A percentile compares a stretch with the other conserved stretches of the same genome.
phyloP scores from a whole-genome alignment of 2,888 invertebrate species.

The Gastracanthus pulcherrimus region DNA sequence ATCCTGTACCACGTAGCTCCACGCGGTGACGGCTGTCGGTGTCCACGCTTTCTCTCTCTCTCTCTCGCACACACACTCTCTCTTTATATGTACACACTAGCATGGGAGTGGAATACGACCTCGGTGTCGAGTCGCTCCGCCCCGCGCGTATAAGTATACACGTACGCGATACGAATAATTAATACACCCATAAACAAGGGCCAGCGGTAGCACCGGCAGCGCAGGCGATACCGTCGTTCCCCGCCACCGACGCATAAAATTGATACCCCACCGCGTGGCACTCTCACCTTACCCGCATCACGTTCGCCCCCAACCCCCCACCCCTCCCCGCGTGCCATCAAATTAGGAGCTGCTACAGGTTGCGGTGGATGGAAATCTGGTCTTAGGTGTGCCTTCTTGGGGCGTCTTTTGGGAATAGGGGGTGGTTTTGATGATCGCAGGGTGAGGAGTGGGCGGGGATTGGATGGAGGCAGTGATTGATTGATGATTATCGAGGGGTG shows the following conservation, averaged over 20 bases:
- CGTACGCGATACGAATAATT: slow-evolving; percentile 76
- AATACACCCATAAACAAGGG: slow-evolving; percentile 75
- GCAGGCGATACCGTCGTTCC: slow-evolving; percentile 66
- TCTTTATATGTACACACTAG: neutral
- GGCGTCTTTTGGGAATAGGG: neutral
- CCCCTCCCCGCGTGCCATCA: neutral
- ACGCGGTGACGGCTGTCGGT: too few relatives aligned
- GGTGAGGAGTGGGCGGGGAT: neutral
- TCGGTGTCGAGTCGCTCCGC: slow-evolving; percentile 14
- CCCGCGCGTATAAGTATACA: neutral
- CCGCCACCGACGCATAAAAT: slow-evolving; percentile 71
- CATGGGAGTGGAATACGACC: slow-evolving; percentile 6
- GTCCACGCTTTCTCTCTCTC: too few relatives aligned
- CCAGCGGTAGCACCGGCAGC: slow-evolving; percentile 46
- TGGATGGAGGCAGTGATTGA: neutral
- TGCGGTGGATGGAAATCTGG: neutral
- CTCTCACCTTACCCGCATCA: slow-evolving; percentile 16
- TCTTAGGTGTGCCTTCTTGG: neutral
- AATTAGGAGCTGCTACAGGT: too few relatives aligned
- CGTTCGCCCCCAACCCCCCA: slow-evolving; percentile 13
- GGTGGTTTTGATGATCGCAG: too few relatives aligned
- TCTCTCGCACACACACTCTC: neutral
- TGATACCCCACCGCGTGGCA: slow-evolving; percentile 64
- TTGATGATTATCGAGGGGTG: too few relatives aligned
- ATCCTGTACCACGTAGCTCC: too few relatives aligned